phyloP scores from a whole-genome alignment of 2,113 vertebrate species.

The Platichthys stellatus region DNA sequence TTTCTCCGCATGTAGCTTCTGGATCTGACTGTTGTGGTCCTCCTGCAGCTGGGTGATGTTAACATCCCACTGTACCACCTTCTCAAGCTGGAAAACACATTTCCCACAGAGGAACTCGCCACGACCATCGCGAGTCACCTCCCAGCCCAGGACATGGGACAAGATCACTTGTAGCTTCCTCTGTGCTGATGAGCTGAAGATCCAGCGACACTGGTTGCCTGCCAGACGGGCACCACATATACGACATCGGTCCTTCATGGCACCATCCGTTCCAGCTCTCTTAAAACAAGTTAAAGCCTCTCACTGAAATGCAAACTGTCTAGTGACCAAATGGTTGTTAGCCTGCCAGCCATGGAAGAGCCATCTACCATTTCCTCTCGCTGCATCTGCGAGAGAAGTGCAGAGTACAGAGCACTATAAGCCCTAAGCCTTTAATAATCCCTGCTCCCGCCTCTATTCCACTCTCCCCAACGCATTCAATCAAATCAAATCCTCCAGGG shows the following conservation, averaged over 20 bases:
- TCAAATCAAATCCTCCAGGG: slow-evolving; percentile 69
- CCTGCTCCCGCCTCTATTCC: slow-evolving; percentile 71
- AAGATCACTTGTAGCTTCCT: slow-evolving; percentile 79
- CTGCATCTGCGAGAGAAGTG: slow-evolving; percentile 48
- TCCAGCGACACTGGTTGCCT: slow-evolving; percentile 82
- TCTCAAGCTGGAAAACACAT: slow-evolving; percentile 83
- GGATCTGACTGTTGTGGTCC: slow-evolving; percentile 64
- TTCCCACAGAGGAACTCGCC: slow-evolving; percentile 83
- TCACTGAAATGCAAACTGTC: slow-evolving; percentile 27
- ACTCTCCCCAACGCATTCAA: slow-evolving; percentile 60
- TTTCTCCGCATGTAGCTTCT: slow-evolving; percentile 75
- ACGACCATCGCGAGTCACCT: slow-evolving; percentile 76
- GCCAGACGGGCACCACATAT: slow-evolving; percentile 74
- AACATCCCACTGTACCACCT: slow-evolving; percentile 78
- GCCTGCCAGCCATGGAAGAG: slow-evolving; percentile 37
- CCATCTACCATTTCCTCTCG: slow-evolving; percentile 55
- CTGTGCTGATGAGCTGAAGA: slow-evolving; percentile 78
- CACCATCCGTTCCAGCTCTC: slow-evolving; percentile 11
- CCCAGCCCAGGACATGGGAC: slow-evolving; percentile 77
- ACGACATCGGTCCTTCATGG: slow-evolving; percentile 80
- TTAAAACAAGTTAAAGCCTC: slow-evolving; percentile 23
- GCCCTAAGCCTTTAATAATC: slow-evolving; percentile 76
- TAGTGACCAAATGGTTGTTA: slow-evolving; percentile 28
- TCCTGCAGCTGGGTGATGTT: slow-evolving; percentile 73
- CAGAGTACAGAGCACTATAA: slow-evolving; percentile 67